Evolutionary conservation across 2,888 invertebrate species (phyloP), one percentile per base, ranked within the genome.

Genomic region (Polydrusus pterygomalis): DNA sequence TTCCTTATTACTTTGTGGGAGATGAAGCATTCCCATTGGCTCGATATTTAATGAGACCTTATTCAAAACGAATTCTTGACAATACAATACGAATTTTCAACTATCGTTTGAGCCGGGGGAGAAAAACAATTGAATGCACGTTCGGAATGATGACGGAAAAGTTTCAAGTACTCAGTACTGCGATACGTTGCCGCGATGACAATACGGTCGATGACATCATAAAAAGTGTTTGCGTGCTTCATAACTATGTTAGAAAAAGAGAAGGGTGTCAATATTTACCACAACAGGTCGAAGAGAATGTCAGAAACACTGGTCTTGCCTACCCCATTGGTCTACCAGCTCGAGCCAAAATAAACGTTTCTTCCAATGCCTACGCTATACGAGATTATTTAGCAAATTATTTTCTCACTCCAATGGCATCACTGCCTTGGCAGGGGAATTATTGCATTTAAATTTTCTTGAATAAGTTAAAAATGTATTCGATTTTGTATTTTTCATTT

Each of bases 71-170:
- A 30, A 60, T 10, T 25, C n/a, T 69, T 8, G n/a, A 60, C 40
- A 70, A 70, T 60, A 38, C 9, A 11, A 38, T 38, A 68, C 10
- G 38, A 54, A 60, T 70, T 25, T 70, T 38, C 15, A 70, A 60
- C 25, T 70, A 70, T 20, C 8, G 60, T 18, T 25, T 58, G 45
- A 58, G 58, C 38, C 17, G 58, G n/a, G 58, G 38, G n/a, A 69
- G 69, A 69, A 58, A 69, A 69, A 69, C 58, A 10, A 20, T 69
- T 17, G 69, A 69, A 56, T 69, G 69, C n/a, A n/a, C 47, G 5
- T 67, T 49, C 43, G 58, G 69, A 8, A 69, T 68, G 68, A 68
- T 68, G 68, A 56, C 51, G 15, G 8, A 38, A 56, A 69, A 58
- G 45, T 38, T 43, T 56, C 17, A 43, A 17, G 43, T 30, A 45